Percentiles rank a stretch among this genome's conserved stretches.
These are phyloP conservation scores for Antheraea pernyi DNA, from an alignment of 1,140 invertebrate species.

Conservation along the genomic window DNA sequence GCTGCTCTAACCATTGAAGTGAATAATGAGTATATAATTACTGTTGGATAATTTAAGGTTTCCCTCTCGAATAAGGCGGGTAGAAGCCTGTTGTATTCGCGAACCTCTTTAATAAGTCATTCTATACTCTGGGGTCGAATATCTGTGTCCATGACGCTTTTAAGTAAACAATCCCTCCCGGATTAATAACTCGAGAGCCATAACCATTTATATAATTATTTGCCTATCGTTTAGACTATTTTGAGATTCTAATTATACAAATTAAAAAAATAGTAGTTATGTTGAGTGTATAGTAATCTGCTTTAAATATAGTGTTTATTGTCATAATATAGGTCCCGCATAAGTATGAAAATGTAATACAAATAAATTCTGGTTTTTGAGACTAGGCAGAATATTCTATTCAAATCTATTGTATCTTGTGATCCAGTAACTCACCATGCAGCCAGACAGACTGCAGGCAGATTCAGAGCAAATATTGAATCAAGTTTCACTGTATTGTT, in stretches of 20 bases:
- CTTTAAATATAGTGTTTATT: no score
- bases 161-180: constrained; percentile 7
- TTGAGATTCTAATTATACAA: not conserved
- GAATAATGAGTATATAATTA: constrained; percentile 32
- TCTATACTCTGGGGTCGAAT: constrained; percentile 5
- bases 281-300: no score
- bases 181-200: not conserved
- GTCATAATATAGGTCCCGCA: no score
- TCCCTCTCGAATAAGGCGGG: constrained; percentile 17
- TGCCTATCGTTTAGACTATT: not conserved
- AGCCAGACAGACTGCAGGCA: no score
- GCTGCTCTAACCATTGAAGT: constrained; percentile 10
- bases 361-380: no score
- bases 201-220: not conserved
- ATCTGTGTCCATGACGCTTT: not conserved
- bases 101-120: constrained; percentile 19
- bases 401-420: no score
- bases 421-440: no score
- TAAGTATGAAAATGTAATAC: no score
- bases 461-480: no score
- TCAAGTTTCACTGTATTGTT: no score
- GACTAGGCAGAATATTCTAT: no score
- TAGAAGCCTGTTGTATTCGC: constrained; percentile 29
- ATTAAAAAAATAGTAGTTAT: no score
- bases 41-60: constrained; percentile 28